A percentile compares a stretch with the other conserved stretches of the same genome.
These are phyloP conservation scores for Hirudinaria manillensis DNA, from an alignment of 2,888 invertebrate genomes.

Conservation along the genomic window DNA sequence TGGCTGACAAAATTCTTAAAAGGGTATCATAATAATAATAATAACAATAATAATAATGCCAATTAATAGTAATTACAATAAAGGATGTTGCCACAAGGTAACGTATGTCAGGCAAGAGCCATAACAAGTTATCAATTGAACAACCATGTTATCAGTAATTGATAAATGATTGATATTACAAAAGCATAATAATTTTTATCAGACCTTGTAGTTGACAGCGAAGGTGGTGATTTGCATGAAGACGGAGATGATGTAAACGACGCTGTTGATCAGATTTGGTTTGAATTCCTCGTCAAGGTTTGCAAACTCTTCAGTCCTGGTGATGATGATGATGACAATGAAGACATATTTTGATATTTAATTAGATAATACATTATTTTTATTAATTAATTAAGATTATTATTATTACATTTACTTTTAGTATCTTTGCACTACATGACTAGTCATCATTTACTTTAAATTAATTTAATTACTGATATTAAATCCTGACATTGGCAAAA, in stretches of 20 bases:
- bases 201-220: slow-evolving; percentile 94
- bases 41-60: not conserved
- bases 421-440: not conserved
- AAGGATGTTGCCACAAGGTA: no score
- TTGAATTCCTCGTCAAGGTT: slow-evolving; percentile 75
- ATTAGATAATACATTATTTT: no score
- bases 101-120: no score
- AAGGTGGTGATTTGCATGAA: slow-evolving; percentile 95
- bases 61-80: not conserved
- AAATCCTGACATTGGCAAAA: no score
- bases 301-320: slow-evolving; percentile 44
- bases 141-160: no score
- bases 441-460: not conserved
- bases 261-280: slow-evolving; percentile 90
- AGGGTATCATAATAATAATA: not conserved
- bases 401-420: no score
- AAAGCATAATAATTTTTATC: not conserved
- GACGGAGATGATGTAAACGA: slow-evolving; percentile 96
- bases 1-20: no score
- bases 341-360: no score
- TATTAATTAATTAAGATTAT: no score
- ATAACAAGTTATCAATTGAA: no score
- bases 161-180: no score
- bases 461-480: not conserved
- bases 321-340: no score